Conservation (phyloP, 2,797 vertebrate genomes). For the Premnoplex brunnescens region DNA sequence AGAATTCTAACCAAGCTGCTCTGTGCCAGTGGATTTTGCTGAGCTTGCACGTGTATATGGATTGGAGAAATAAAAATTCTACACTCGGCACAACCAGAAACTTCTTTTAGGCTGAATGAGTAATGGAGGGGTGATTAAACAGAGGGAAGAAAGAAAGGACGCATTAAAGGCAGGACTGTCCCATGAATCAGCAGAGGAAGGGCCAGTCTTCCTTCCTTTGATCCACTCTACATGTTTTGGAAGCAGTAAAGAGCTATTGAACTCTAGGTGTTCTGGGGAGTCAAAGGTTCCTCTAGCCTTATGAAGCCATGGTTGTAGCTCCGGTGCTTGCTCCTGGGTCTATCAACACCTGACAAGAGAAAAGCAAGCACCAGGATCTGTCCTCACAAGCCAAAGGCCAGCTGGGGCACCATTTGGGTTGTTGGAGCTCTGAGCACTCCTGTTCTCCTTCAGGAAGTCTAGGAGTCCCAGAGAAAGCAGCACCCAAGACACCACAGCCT, state of each 20-base stretch:
- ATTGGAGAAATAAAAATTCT: slow-evolving; percentile 46
- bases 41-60: background rate
- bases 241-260: background rate
- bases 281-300: background rate
- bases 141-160: background rate
- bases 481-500: fast-evolving
- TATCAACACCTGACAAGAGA: background rate
- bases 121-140: background rate
- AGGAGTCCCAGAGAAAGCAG: background rate
- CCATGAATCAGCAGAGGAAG: background rate
- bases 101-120: background rate
- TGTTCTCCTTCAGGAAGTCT: fast-evolving
- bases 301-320: background rate
- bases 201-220: background rate
- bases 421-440: background rate
- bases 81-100: background rate
- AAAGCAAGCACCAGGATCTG: background rate
- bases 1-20: slow-evolving; percentile 13
- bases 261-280: background rate
- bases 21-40: background rate
- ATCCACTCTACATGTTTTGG: background rate
- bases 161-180: background rate
- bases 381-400: background rate
- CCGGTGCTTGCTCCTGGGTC: background rate
- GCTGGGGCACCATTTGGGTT: background rate